Evolutionary conservation across 2,797 vertebrate genomes (phyloP).

Genomic region (Halcyon chelicuti): DNA sequence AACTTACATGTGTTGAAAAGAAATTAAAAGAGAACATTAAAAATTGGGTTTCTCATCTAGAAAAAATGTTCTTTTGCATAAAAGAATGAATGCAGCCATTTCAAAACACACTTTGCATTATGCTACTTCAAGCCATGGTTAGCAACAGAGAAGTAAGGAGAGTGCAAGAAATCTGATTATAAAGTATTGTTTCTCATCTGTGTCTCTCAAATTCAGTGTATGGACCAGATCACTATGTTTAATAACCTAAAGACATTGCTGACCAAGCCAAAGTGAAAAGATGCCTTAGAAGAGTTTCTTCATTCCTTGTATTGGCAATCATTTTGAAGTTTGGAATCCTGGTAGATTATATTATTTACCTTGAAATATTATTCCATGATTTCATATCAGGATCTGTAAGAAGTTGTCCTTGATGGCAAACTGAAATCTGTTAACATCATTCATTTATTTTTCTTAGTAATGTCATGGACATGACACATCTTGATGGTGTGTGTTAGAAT

Average conservation of each 20-base stretch:
- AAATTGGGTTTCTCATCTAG: neutral
- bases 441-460: neutral
- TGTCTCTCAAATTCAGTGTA: neutral
- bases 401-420: neutral
- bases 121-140: neutral
- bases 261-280: neutral
- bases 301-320: neutral
- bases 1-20: neutral
- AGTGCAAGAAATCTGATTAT: neutral
- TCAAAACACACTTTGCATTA: neutral
- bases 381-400: neutral
- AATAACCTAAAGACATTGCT: neutral
- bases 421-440: neutral
- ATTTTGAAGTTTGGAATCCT: neutral
- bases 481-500: neutral
- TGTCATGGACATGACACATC: neutral
- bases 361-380: neutral
- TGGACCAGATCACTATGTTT: neutral
- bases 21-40: constrained; percentile 15
- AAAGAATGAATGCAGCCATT: neutral
- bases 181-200: neutral
- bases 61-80: neutral
- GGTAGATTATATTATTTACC: neutral
- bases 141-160: neutral
- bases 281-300: neutral